A percentile compares a stretch with the other conserved stretches of the same genome.
Evolutionary conservation across 2,888 invertebrate genomes (phyloP).

Genomic region (Synergus itoensis): DNA sequence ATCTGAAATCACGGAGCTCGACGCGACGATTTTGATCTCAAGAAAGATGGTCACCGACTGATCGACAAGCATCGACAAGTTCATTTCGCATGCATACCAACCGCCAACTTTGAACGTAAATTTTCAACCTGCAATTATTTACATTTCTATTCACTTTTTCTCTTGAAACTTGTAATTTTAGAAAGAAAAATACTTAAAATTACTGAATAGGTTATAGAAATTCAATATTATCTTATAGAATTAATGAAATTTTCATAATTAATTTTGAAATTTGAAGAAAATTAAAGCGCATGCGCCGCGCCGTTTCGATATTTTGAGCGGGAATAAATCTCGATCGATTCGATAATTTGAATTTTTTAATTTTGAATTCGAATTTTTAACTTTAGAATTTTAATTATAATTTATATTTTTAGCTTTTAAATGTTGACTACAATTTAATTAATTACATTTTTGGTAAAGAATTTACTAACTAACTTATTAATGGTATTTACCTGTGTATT

Average conservation of each 20-base stretch:
- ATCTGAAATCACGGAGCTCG: neutral
- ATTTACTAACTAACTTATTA: too few species aligned
- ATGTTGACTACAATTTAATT: neutral
- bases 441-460: neutral
- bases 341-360: neutral
- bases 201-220: neutral
- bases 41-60: neutral
- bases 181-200: neutral
- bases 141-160: neutral
- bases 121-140: neutral
- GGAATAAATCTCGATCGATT: constrained; percentile 7
- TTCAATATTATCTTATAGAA: neutral
- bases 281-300: neutral
- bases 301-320: neutral
- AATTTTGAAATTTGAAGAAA: neutral
- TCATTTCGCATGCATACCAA: too few species aligned
- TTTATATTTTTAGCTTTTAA: neutral
- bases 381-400: neutral
- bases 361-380: neutral
- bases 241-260: neutral
- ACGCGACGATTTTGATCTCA: neutral
- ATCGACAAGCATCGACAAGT: neutral
- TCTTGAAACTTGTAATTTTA: neutral
- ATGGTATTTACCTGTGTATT: neutral
- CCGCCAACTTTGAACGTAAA: neutral